Evolutionary conservation across 2,113 vertebrate genomes (phyloP).

Genomic region (Caloenas nicobarica): DNA sequence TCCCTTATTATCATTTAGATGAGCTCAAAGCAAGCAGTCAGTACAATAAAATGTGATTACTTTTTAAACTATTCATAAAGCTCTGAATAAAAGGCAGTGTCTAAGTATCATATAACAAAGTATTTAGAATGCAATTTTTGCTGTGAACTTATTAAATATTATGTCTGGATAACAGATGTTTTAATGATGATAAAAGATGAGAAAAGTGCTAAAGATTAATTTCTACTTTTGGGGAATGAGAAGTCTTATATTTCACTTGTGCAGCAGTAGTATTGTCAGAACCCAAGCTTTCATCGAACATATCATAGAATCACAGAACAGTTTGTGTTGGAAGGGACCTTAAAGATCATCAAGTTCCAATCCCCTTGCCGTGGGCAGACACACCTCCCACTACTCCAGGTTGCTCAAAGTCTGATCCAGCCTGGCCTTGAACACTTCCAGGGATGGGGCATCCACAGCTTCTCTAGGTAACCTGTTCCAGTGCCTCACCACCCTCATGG

Average conservation of each 20-base stretch:
- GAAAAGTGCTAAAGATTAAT: not conserved
- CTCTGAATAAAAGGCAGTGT: not conserved
- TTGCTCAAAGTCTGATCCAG: too few species aligned
- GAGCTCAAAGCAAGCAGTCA: not conserved
- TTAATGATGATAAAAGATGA: not conserved
- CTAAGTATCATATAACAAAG: conserved; percentile 11
- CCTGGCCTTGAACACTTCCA: too few species aligned
- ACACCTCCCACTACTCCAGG: too few species aligned
- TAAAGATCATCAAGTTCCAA: too few species aligned
- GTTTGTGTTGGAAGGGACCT: too few species aligned
- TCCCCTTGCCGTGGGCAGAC: too few species aligned
- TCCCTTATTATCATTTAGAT: conserved; percentile 38
- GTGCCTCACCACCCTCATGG: too few species aligned
- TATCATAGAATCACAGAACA: not conserved
- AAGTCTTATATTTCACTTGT: not conserved
- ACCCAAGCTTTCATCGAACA: not conserved
- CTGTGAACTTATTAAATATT: conserved; percentile 10
- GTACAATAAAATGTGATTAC: conserved; percentile 24
- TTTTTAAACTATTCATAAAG: conserved; percentile 14
- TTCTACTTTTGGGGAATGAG: not conserved
- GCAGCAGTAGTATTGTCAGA: not conserved
- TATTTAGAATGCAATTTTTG: conserved; percentile 31
- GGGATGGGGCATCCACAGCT: too few species aligned
- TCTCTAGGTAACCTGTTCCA: too few species aligned
- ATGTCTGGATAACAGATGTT: conserved; percentile 4